Evolutionary conservation across 1,140 invertebrate species (phyloP).

Genomic region (Vanessa atalanta): DNA sequence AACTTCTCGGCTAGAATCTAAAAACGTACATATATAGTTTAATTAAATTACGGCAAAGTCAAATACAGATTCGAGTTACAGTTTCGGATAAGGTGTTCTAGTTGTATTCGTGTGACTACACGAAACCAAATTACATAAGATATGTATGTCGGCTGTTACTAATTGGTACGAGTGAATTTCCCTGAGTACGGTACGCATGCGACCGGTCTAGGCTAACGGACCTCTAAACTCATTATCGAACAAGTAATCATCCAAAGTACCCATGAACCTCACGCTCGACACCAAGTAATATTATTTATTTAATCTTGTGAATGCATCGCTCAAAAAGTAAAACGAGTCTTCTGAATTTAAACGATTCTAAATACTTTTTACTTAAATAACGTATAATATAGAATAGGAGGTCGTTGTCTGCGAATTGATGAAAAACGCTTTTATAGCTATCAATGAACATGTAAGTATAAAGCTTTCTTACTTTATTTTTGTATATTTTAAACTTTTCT

Average conservation of each 20-base stretch:
- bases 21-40: neutral
- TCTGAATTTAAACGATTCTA: neutral
- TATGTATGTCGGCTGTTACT: conserved; percentile 60
- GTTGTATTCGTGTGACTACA: conserved; percentile 31
- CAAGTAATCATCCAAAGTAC: conserved; percentile 64
- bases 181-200: conserved; percentile 52
- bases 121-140: conserved; percentile 59
- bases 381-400: too few relatives aligned
- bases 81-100: conserved; percentile 29
- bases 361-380: too few relatives aligned
- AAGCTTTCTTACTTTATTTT: neutral
- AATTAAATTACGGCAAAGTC: conserved; percentile 15
- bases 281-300: conserved; percentile 51
- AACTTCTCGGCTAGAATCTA: conserved; percentile 2
- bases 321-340: conserved; percentile 26
- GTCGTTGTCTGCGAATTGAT: too few relatives aligned
- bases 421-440: too few relatives aligned
- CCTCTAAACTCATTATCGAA: conserved; percentile 68
- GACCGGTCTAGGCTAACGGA: conserved; percentile 67
- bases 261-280: conserved; percentile 54
- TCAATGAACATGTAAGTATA: neutral
- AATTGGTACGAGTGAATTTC: conserved; percentile 63
- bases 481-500: neutral
- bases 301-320: conserved; percentile 47
- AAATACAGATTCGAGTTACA: conserved; percentile 21